These are phyloP conservation scores for Icerya purchasi DNA, from an alignment of 2,888 invertebrate species.

Conservation along the genomic window DNA sequence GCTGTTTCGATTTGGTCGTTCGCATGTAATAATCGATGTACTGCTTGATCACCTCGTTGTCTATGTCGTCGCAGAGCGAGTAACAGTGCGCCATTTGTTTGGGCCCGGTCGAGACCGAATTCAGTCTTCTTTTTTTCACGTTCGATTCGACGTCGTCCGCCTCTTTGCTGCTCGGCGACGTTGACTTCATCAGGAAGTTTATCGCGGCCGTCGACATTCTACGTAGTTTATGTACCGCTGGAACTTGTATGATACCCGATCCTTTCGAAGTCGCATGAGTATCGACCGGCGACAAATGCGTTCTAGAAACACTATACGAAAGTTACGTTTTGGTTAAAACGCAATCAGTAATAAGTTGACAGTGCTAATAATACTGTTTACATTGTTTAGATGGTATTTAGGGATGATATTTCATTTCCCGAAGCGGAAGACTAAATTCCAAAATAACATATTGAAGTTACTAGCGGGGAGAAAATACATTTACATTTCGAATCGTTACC, in stretches of 20 bases:
- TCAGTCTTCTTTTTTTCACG: neutral
- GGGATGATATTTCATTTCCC: no score
- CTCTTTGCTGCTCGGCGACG: neutral
- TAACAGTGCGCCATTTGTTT: neutral
- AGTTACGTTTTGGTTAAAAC: neutral
- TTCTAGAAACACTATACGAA: neutral
- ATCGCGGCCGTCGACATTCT: conserved; percentile 20
- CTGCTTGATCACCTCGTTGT: conserved; percentile 4
- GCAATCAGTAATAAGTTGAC: no score
- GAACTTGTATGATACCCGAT: conserved; percentile 2
- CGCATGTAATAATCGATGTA: neutral
- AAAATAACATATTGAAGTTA: no score
- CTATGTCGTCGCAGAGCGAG: conserved; percentile 6
- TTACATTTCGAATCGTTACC: no score
- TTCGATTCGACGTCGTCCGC: neutral
- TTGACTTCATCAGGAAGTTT: conserved; percentile 17
- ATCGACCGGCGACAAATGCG: neutral
- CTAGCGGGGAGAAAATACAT: no score
- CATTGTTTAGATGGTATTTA: no score
- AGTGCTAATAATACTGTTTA: no score
- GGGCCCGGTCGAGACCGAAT: neutral
- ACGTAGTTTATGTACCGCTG: conserved; percentile 16
- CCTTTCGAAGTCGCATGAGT: neutral
- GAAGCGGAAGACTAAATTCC: no score
- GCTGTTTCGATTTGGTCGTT: neutral